phyloP scores from a whole-genome alignment of 2,888 invertebrate species.

The Folsomia candida region DNA sequence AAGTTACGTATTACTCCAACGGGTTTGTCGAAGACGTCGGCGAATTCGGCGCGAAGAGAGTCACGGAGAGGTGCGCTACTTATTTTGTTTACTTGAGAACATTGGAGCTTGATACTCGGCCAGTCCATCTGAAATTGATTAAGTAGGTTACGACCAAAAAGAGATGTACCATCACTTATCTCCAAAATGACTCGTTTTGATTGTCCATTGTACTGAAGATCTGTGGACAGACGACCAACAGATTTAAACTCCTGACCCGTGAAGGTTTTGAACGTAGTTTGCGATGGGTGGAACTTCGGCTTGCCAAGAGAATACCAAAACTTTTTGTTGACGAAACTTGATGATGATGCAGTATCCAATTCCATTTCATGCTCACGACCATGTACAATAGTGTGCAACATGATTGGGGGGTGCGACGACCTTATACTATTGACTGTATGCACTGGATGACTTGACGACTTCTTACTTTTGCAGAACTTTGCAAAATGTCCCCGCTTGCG shows the following conservation, averaged over 20 bases:
- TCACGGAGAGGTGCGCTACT: not conserved
- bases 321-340: not conserved
- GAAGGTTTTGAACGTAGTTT: not conserved
- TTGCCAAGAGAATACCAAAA: not conserved
- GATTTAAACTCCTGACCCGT: not conserved
- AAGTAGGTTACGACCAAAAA: not conserved
- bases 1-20: conserved; percentile 41
- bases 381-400: not conserved
- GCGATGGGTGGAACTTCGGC: not conserved
- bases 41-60: conserved; percentile 22
- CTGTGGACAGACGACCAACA: not conserved
- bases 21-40: conserved; percentile 23
- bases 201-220: not conserved
- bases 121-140: not conserved
- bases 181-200: not conserved
- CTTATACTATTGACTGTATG: not conserved
- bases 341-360: not conserved
- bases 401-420: not conserved
- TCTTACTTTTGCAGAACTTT: not conserved
- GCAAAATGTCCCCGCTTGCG: conserved; percentile 29
- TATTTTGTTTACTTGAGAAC: not conserved
- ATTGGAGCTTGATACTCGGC: not conserved
- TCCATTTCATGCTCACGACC: not conserved
- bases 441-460: not conserved
- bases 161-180: not conserved